Evolutionary conservation across 2,113 vertebrate genomes (phyloP).

Genomic region (Ptilonorhynchus violaceus): DNA sequence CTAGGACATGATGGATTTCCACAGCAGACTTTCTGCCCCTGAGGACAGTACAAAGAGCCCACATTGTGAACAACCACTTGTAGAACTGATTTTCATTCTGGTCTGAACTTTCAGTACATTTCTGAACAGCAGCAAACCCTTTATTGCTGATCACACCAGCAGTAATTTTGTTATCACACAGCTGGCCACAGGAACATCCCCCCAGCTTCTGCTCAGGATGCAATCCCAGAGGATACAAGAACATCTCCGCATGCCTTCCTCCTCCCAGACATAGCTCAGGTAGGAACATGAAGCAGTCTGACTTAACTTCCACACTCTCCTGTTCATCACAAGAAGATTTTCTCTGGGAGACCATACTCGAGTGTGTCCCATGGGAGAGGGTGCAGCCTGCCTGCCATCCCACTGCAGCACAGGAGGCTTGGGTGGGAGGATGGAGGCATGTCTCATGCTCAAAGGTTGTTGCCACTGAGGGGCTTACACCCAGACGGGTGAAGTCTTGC

Average conservation of each 20-base stretch:
- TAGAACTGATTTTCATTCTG: background rate
- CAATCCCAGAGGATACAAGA: background rate
- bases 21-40: background rate
- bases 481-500: background rate
- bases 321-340: background rate
- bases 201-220: background rate
- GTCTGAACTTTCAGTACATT: background rate
- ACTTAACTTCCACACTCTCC: background rate
- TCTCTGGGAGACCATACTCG: background rate
- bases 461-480: background rate
- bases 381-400: background rate
- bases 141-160: background rate
- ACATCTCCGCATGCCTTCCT: background rate
- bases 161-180: background rate
- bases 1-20: constrained; percentile 3
- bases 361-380: background rate
- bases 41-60: background rate
- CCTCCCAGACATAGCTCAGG: background rate
- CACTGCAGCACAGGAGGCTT: background rate
- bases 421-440: background rate
- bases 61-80: background rate
- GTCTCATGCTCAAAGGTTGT: background rate
- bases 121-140: constrained; percentile 29
- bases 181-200: background rate
- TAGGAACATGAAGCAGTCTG: background rate